Percentiles rank a stretch among this genome's conserved stretches.
Evolutionary conservation across 2,797 vertebrate genomes (phyloP).

Genomic region (Amblyraja radiata): DNA sequence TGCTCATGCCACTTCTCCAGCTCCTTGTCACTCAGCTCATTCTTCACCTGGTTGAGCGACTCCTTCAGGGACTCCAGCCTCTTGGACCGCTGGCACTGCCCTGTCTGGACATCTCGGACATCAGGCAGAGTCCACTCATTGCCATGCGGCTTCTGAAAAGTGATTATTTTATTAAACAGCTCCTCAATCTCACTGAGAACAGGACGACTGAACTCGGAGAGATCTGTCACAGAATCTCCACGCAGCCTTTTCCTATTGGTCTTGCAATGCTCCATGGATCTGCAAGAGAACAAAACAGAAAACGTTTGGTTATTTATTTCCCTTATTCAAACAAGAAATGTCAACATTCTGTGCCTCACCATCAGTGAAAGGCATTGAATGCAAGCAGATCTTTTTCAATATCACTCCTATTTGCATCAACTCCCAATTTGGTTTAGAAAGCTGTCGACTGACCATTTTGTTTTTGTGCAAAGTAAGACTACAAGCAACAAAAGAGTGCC

Average conservation of each 20-base stretch:
- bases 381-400: too few species aligned
- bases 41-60: conserved; percentile 82
- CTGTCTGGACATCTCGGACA: conserved; percentile 56
- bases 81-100: conserved; percentile 52
- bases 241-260: conserved; percentile 44
- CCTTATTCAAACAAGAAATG: conserved; percentile 44
- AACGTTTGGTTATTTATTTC: conserved; percentile 41
- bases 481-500: too few species aligned
- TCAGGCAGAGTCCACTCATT: conserved; percentile 74
- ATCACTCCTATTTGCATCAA: not conserved
- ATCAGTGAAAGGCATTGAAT: conserved; percentile 38
- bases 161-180: conserved; percentile 75
- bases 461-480: too few species aligned
- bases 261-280: conserved; percentile 50
- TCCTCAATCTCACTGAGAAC: conserved; percentile 61
- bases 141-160: conserved; percentile 63
- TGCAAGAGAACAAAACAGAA: conserved; percentile 37
- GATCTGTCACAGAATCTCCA: conserved; percentile 41
- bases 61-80: conserved; percentile 71
- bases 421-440: not conserved
- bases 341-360: conserved; percentile 53
- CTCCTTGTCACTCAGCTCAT: conserved; percentile 84
- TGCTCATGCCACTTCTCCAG: conserved; percentile 85
- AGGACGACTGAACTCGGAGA: conserved; percentile 55
- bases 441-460: not conserved